Conservation (phyloP, 2,113 vertebrate species). For the Laterallus jamaicensis region DNA sequence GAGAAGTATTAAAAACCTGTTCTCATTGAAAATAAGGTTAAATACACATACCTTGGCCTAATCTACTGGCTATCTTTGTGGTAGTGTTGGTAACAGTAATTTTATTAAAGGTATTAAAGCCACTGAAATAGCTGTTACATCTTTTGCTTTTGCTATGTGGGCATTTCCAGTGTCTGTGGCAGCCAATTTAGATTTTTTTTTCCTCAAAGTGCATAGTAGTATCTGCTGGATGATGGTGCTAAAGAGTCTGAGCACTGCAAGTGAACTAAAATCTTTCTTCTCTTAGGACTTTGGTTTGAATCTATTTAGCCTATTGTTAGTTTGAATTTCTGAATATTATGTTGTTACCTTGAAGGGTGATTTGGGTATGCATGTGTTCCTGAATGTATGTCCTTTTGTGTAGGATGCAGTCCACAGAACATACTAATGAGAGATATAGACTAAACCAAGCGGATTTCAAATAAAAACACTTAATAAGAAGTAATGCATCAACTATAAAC, state of each 20-base stretch:
- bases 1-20: conserved; percentile 25
- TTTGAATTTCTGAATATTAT: background rate
- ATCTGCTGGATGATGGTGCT: background rate
- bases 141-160: background rate
- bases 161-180: background rate
- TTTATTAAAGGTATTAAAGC: conserved; percentile 33
- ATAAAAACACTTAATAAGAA: background rate
- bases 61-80: background rate
- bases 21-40: conserved; percentile 48
- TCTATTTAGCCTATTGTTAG: background rate
- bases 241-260: background rate
- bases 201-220: background rate
- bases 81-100: background rate
- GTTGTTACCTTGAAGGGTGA: background rate
- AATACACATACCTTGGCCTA: conserved; percentile 17
- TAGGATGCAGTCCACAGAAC: background rate
- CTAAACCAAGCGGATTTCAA: background rate
- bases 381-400: background rate
- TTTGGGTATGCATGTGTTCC: background rate
- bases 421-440: background rate
- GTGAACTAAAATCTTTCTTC: background rate
- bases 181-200: background rate
- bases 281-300: background rate
- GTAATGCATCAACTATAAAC: background rate
- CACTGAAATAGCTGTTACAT: background rate